Evolutionary conservation across 2,797 vertebrate species (phyloP).

Genomic region (Sebastes umbrosus): DNA sequence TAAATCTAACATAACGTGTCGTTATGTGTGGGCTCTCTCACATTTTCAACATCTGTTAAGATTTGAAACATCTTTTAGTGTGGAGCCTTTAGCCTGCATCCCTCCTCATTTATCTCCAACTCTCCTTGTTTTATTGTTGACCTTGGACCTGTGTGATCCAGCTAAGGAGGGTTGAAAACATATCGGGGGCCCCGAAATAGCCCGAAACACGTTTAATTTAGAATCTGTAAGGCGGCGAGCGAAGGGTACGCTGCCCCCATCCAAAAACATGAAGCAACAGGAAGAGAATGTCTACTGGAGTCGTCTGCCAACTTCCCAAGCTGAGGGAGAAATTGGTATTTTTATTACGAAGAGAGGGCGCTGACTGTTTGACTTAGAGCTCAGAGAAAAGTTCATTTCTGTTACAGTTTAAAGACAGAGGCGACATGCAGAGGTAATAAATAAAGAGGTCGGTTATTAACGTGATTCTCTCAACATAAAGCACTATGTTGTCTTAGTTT

Average conservation of each 20-base stretch:
- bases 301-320: constrained; percentile 80
- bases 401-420: constrained; percentile 25
- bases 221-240: constrained; percentile 61
- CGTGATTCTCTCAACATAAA: constrained; percentile 3
- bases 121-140: constrained; percentile 41
- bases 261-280: constrained; percentile 83
- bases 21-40: too few relatives aligned
- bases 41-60: too few relatives aligned
- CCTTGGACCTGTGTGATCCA: constrained; percentile 39
- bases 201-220: constrained; percentile 71
- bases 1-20: accelerated
- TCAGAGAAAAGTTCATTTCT: constrained; percentile 38
- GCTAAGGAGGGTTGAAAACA: constrained; percentile 50
- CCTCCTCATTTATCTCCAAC: constrained; percentile 41
- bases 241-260: constrained; percentile 61
- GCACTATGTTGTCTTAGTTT: constrained; percentile 16
- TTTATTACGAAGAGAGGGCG: constrained; percentile 64
- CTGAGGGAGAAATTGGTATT: constrained; percentile 68
- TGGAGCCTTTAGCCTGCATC: constrained; percentile 33
- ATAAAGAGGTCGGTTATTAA: constrained; percentile 14
- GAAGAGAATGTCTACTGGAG: constrained; percentile 81
- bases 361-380: constrained; percentile 47
- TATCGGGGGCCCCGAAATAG: constrained; percentile 72
- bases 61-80: too few relatives aligned
- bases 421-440: constrained; percentile 13